phyloP scores from a whole-genome alignment of 1,140 invertebrate genomes.

The Polypedilum pembai region DNA sequence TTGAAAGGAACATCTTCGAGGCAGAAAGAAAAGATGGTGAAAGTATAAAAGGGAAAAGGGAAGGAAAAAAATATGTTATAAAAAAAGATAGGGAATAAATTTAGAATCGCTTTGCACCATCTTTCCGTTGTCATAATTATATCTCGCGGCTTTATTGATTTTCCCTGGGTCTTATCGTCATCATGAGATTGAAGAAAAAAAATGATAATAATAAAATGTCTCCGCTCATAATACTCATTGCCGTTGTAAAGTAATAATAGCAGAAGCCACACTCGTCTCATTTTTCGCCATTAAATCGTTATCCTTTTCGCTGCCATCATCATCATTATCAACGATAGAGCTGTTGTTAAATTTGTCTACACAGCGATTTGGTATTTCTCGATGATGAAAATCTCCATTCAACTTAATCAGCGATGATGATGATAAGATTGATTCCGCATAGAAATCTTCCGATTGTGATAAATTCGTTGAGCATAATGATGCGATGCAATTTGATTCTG shows the following conservation, averaged over 20 bases:
- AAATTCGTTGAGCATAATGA: background rate
- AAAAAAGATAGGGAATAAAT: background rate
- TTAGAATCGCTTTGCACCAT: constrained; percentile 4
- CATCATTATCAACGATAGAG: background rate
- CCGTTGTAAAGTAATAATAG: no score
- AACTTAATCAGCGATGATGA: constrained; percentile 21
- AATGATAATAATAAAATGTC: background rate
- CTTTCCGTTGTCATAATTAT: constrained; percentile 13
- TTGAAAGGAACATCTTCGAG: background rate
- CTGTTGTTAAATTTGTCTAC: background rate
- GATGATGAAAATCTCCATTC: background rate
- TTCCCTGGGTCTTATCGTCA: background rate
- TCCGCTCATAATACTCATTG: no score
- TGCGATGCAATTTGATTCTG: background rate
- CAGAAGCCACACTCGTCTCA: background rate
- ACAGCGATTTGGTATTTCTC: background rate
- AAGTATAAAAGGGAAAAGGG: background rate
- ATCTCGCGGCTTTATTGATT: constrained; percentile 16
- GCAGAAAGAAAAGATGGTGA: background rate
- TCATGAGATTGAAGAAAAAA: background rate
- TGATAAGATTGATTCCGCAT: background rate
- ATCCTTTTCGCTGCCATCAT: background rate
- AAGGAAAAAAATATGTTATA: background rate
- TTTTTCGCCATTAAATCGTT: background rate
- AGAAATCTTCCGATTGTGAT: background rate